Evolutionary conservation across 2,113 vertebrate species (phyloP), one percentile per base, ranked within the genome.

Genomic region (Hyla sarda): DNA sequence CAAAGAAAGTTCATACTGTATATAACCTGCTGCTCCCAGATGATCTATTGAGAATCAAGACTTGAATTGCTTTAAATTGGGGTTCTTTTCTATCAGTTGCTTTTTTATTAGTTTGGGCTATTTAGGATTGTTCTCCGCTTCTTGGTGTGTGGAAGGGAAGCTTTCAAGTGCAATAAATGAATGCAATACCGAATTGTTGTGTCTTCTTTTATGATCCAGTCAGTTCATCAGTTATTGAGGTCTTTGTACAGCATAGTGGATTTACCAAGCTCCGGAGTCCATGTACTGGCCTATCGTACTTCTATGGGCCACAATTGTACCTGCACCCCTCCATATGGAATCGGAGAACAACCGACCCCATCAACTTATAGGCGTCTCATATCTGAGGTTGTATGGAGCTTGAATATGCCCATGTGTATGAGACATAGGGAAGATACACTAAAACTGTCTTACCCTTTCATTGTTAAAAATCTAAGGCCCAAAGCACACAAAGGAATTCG

Each of bases 61-160:
- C 90, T 91, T 88, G 92, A 92, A 89, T 90, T 88, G 87, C 88
- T 93, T 92, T 92, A 92, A 90, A 92, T 92, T 72, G 67, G 32
- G 88, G 91, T 60, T 90, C 90, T 93, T 93, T 92, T 93, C 89
- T 93, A 93, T 87, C 67, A 92, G 89, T 92, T 88, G 91, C 92
- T 92, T 92, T 93, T 93, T 92, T 93, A 89, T 89, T 85, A 88
- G 74, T 84, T 88, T 91, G 89, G 88, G 78, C 5, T 87, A 84
- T 32, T 88, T 87, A 14, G 48, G 17, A 84, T 87, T 89, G 89
- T 89, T 87, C 73, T 88, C 86, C 81, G 80, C 91, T 92, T 92
- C 91, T 92, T 92, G 91, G 88, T 92, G 91, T 86, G 90, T 71
- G 74, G 89, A 91, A 89, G 90, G 87, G 91, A 90, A 77, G 88